Conservation (phyloP, 2,797 vertebrate genomes). For the Nasua narica region DNA sequence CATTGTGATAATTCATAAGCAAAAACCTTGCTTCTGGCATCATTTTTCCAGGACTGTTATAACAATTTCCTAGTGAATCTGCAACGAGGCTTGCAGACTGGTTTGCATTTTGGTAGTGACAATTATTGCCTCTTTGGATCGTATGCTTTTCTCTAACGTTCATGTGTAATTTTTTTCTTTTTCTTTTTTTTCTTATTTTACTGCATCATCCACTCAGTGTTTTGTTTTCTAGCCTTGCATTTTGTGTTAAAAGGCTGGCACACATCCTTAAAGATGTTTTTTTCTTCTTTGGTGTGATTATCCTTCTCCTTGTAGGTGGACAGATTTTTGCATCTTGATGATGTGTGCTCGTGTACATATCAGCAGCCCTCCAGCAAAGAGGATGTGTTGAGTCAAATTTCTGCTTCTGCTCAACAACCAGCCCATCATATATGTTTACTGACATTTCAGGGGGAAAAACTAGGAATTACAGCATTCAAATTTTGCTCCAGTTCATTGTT, state of each 20-base stretch:
- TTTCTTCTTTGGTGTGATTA: background rate
- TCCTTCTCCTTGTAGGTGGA: background rate
- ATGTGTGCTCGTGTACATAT: fast-evolving
- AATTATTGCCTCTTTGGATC: background rate
- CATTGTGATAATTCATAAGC: background rate
- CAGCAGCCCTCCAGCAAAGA: fast-evolving
- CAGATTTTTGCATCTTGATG: background rate
- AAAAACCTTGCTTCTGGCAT: background rate
- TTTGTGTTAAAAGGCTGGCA: background rate
- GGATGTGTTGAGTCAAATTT: background rate
- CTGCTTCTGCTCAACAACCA: background rate
- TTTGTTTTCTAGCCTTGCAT: background rate
- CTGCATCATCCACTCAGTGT: background rate
- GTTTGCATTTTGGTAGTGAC: background rate
- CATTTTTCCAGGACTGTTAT: background rate
- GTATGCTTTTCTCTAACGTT: background rate
- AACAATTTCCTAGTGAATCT: background rate
- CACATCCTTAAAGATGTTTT: background rate
- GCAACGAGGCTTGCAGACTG: background rate
- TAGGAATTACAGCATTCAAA: background rate
- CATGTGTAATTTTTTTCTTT: background rate
- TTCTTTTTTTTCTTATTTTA: background rate
- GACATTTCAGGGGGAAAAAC: background rate
- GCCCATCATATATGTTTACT: background rate
- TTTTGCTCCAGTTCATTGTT: background rate